Base-by-base conservation (phyloP, 1,140 invertebrate species). In the Eurosta solidaginis region DNA sequence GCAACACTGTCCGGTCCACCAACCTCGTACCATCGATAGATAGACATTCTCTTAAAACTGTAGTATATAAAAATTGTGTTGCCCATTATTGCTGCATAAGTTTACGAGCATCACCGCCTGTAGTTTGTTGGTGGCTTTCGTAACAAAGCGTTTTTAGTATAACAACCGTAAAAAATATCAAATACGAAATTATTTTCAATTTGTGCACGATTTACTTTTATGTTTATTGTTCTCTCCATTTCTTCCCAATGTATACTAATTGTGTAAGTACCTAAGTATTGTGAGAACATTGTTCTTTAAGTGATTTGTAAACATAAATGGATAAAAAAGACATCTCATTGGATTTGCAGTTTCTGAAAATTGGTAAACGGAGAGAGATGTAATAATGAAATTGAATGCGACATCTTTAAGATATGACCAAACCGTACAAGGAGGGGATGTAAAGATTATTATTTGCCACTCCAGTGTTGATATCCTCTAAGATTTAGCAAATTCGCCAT, bases 191-290 rank as follows among this genome's bases (percentile, higher is more conserved):
- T 84, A 85, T 85, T 83, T 86, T 86, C 85, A 86, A 86, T 86
- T 86, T 86, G 85, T 86, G 86, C 81, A 84, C 85, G 85, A 86
- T 86, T 86, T 86, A 86, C 81, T 86, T 86, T 86, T 83, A 84
- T 86, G 84, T 83, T 77, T 77, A 59, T 54, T 10, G 42, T 33
- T 14, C 17, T 40, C 27, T 44, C 20, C 44, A 33, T 80, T 82
- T 82, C 74, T 52, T n/a, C n/a, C n/a, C n/a, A n/a, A 74, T 78
- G 49, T 50, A 74, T 33, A 22, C 22, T 42, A 68, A 68, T 68
- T 68, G 27, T 20, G 59, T 22, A 42, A 68, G 33, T 22, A n/a
- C n/a, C 17, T 45, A 22, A 47, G 68, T 27, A 78, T 74, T 78
- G 77, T 75, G 77, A 73, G 68, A 78, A 78, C 42, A 42, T 74